Evolutionary conservation across 2,797 vertebrate genomes (phyloP), one percentile per base, ranked within the genome.

Genomic region (Acanthurus tractus): DNA sequence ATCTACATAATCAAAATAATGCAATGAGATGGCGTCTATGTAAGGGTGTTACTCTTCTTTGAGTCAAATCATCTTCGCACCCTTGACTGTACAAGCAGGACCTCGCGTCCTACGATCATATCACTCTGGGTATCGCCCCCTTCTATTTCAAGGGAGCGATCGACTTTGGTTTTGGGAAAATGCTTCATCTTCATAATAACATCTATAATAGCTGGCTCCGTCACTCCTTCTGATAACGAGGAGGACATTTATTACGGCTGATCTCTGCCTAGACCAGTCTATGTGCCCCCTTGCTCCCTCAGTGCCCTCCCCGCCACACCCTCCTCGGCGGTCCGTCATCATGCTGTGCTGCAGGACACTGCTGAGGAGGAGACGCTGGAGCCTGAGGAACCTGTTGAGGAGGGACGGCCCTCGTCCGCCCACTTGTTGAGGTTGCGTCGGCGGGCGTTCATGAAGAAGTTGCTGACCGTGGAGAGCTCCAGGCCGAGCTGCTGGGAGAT

Each of bases 401-500:
- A 95, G 8, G 95, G 95, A 8, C 95, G 95, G 55, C 96, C 96
- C 89, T 96, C 96, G 6, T 96, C 96, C 2, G 88, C 92, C 96
- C 96, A 96, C 86, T 96, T 96, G 94, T 96, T 96, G 92, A 96
- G 25, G 83, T 96, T 96, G 86, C 96, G 95, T 66, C 96, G 94
- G 65, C 96, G 96, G 63, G 96, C 96, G 6, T 97, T 97, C 96
- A 96, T 97, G 93, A 97, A 97, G 95, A 97, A 97, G 91, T 97
- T 97, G 95, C 95, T 96, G 79, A 97, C 96, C 0, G 96, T 97
- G 82, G 96, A 96, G 4, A 96, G 95, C 95, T 96, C 96, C 80
- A 97, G 93, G 86, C 96, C 96, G 58, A 97, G 94, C 90, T 96
- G 96, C 85, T 96, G 96, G 63, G 96, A 95, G 79, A 97, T 96